These are phyloP conservation scores for Choristoneura rosaceana DNA, from an alignment of 2,888 invertebrate genomes.

Conservation along the genomic window DNA sequence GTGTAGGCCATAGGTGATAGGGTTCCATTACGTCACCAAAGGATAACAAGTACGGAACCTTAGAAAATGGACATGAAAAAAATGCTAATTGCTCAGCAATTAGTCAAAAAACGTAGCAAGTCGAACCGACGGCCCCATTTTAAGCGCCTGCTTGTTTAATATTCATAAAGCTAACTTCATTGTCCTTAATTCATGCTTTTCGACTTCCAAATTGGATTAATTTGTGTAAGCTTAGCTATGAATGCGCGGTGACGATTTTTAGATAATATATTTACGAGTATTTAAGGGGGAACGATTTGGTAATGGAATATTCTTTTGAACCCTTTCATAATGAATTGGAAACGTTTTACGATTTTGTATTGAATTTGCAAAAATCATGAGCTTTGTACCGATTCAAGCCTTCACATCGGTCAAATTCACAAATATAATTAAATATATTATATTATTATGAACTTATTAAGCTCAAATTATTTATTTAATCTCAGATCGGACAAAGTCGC, in stretches of 20 bases:
- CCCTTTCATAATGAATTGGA: too few relatives aligned
- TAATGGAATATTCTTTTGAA: too few relatives aligned
- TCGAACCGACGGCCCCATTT: neutral
- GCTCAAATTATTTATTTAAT: too few relatives aligned
- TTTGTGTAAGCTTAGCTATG: constrained; percentile 14
- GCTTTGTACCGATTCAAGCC: too few relatives aligned
- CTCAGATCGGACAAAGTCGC: too few relatives aligned
- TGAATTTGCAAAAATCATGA: too few relatives aligned
- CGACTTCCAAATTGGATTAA: constrained; percentile 34
- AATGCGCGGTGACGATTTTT: constrained; percentile 2
- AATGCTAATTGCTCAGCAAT: constrained; percentile 26
- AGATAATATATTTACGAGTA: neutral
- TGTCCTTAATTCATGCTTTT: constrained; percentile 41
- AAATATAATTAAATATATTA: too few relatives aligned
- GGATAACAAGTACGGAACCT: neutral
- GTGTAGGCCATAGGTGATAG: too few relatives aligned
- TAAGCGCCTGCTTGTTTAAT: constrained; percentile 28
- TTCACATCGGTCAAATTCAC: too few relatives aligned
- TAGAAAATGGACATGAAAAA: neutral
- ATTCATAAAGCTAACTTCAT: constrained; percentile 42
- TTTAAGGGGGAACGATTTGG: neutral
- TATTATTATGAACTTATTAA: too few relatives aligned
- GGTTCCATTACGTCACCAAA: too few relatives aligned
- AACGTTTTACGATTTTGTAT: too few relatives aligned
- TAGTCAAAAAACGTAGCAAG: constrained; percentile 23